phyloP scores from a whole-genome alignment of 2,113 vertebrate genomes.

The Vidua chalybeata region DNA sequence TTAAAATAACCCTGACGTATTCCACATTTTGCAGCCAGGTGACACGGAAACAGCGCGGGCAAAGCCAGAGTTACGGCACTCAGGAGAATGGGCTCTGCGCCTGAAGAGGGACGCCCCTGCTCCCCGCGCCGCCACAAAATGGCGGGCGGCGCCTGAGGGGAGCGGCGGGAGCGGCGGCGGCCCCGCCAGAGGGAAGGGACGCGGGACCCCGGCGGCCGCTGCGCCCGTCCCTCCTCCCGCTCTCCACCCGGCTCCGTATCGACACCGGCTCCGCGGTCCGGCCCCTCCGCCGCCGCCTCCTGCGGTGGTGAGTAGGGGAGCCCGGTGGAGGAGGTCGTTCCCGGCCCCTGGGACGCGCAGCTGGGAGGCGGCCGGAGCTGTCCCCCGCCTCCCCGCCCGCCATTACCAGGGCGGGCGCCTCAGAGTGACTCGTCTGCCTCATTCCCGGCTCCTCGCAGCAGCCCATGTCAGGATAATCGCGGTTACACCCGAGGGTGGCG shows the following conservation, averaged over 20 bases:
- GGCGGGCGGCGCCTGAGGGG: background rate
- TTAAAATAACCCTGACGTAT: background rate
- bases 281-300: background rate
- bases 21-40: background rate
- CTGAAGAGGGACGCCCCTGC: background rate
- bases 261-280: background rate
- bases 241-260: too few species aligned
- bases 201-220: background rate
- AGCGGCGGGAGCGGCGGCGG: background rate
- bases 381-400: background rate
- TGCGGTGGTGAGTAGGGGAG: conserved; percentile 35
- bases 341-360: background rate
- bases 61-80: rapidly evolving
- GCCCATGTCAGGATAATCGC: background rate
- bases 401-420: background rate
- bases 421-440: background rate
- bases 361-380: background rate
- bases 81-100: rapidly evolving
- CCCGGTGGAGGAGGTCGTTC: background rate
- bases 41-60: background rate
- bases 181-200: background rate
- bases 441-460: background rate
- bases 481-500: background rate
- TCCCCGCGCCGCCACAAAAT: background rate
- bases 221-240: rapidly evolving